Conservation (phyloP, 2,113 vertebrate species). For the Petroica traversi region DNA sequence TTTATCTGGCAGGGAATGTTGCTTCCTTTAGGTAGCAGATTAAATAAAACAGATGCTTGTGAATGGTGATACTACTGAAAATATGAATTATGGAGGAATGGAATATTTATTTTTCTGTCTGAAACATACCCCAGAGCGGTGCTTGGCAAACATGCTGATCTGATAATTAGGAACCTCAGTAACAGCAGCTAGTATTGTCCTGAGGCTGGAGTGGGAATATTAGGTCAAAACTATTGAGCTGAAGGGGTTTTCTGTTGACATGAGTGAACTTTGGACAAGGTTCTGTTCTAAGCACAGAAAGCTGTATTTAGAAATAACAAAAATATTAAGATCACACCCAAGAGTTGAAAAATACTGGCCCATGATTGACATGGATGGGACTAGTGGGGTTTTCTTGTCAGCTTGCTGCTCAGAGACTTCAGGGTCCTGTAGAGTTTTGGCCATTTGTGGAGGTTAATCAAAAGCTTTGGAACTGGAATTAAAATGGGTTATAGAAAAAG, state of each 20-base stretch:
- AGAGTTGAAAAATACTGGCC: not conserved
- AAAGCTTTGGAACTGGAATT: not conserved
- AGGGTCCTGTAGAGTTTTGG: not conserved
- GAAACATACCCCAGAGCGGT: not conserved
- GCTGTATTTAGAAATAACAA: not conserved
- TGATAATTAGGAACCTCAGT: not conserved
- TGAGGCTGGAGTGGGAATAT: not conserved
- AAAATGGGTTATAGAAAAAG: not conserved
- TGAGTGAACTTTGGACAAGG: not conserved
- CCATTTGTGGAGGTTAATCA: not conserved
- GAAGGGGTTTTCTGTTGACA: not conserved
- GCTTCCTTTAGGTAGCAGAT: not conserved
- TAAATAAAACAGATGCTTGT: not conserved
- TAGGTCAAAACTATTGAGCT: not conserved
- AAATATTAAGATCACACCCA: not conserved
- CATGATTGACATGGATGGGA: not conserved
- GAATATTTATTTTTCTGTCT: not conserved
- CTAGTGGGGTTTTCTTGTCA: not conserved
- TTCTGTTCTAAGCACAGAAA: not conserved
- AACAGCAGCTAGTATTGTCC: not conserved
- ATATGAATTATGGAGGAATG: not conserved
- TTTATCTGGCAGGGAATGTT: not conserved
- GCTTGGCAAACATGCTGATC: not conserved
- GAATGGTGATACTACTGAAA: not conserved
- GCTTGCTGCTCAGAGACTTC: not conserved